Evolutionary conservation across 2,797 vertebrate genomes (phyloP), one percentile per base, ranked within the genome.

Genomic region (Eulemur albifrons): DNA sequence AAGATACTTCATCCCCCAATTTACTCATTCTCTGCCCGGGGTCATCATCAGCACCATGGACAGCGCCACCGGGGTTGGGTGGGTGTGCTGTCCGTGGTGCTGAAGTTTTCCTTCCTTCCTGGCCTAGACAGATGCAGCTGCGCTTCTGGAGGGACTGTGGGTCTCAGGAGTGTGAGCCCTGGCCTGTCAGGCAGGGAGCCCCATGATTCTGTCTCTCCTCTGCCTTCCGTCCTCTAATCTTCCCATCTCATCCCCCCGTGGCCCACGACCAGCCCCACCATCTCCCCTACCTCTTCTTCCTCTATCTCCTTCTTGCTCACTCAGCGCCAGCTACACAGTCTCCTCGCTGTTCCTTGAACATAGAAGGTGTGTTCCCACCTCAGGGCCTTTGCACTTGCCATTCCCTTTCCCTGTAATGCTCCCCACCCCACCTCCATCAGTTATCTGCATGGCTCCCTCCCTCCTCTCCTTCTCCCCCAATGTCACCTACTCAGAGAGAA

Each of bases 11-110:
- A 69, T 27, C 18, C 45, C 35, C 65, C 12, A 32, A n/a, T 35
- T 45, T 1, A 61, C 13, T 17, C 30, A 75, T 38, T 38, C n/a
- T 12, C 77, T 17, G 18, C 25, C 1, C 0, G 0, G 0, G 3
- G 8, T 43, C 76, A 67, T n/a, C 81, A 97, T 98, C 98, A 99
- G 99, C 69, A 99, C 99, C 98, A 93, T 91, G 98, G 99, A 99
- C 98, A 99, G 99, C 97, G 97, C 97, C 38, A 9, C 0, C 97
- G 25, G 17, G 2, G 0, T 1, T 8, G 38, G 2, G 0, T 0
- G 0, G 4, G 0, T 9, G 9, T 30, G 89, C 90, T 96, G 94
- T 95, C 94, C 65, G 0, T 14, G 45, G 94, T 96, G 27, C 95
- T 95, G 94, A 97, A 23, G 17, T 0, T 2, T n/a, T 30, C 23